Conservation (phyloP, 2,113 vertebrate species). For the Haliaeetus leucogaster region DNA sequence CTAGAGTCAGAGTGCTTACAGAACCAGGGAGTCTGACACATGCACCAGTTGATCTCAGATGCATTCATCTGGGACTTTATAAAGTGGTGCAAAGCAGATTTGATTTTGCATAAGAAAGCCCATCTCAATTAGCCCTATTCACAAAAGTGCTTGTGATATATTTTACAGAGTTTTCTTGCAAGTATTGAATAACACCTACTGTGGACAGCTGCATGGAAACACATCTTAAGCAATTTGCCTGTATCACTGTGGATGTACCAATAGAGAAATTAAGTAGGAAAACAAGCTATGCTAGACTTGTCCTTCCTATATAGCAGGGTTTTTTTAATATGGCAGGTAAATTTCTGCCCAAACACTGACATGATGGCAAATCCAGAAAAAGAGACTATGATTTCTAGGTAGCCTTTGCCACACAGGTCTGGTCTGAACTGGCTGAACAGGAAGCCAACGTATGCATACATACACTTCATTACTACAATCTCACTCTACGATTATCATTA, state of each 20-base stretch:
- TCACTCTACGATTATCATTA: neutral
- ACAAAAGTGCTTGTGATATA: neutral
- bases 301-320: neutral
- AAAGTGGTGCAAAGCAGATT: neutral
- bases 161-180: neutral
- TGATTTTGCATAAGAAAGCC: conserved; percentile 39
- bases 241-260: neutral
- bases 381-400: neutral
- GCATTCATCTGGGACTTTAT: neutral
- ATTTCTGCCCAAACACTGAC: neutral
- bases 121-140: conserved; percentile 2
- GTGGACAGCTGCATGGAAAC: neutral
- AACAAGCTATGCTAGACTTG: neutral
- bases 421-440: neutral
- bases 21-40: neutral
- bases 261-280: neutral
- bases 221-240: neutral
- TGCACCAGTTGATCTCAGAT: neutral
- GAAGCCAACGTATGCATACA: neutral
- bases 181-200: neutral
- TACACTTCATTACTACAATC: neutral
- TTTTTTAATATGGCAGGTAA: neutral
- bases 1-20: neutral
- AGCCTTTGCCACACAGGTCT: neutral
- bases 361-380: neutral